phyloP scores from a whole-genome alignment of 2,888 invertebrate genomes.

The Drosophila paramelanica region DNA sequence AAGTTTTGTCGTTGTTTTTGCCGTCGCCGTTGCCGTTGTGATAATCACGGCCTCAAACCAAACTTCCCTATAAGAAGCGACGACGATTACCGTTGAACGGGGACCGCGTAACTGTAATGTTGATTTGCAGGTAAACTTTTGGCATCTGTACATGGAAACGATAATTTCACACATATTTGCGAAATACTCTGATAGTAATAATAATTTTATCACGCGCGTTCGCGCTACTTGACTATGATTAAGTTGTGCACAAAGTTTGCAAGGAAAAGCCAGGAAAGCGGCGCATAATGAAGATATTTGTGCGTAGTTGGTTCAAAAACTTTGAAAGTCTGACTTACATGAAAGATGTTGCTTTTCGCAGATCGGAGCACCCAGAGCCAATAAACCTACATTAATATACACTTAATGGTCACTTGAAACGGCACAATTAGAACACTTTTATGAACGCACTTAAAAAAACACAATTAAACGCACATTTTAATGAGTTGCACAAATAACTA shows the following conservation, averaged over 20 bases:
- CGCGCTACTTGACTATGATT: conserved; percentile 67
- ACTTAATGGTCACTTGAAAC: conserved; percentile 60
- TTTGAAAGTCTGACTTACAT: conserved; percentile 46
- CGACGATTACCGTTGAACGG: conserved; percentile 18
- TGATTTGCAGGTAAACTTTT: conserved; percentile 66
- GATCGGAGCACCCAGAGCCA: conserved; percentile 47
- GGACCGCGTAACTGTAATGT: conserved; percentile 29
- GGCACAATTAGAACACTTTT: no score
- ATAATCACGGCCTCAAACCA: conserved; percentile 22
- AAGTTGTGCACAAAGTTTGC: conserved; percentile 75
- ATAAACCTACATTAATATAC: conserved; percentile 63
- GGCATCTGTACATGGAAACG: conserved; percentile 62
- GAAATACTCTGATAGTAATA: conserved; percentile 65
- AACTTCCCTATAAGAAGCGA: conserved; percentile 39
- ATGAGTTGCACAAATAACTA: conserved; percentile 17
- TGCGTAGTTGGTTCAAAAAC: conserved; percentile 45
- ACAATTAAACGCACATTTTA: no score
- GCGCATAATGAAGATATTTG: conserved; percentile 47
- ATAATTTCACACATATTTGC: conserved; percentile 71
- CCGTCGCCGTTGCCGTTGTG: conserved; percentile 11
- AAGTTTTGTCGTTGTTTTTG: conserved; percentile 16
- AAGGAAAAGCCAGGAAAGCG: conserved; percentile 15
- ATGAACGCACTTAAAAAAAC: conserved; percentile 40
- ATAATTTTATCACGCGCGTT: conserved; percentile 75
- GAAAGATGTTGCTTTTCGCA: conserved; percentile 23